Evolutionary conservation across 2,888 invertebrate species (phyloP), one percentile per base, ranked within the genome.

Genomic region (Morpho deidamia): DNA sequence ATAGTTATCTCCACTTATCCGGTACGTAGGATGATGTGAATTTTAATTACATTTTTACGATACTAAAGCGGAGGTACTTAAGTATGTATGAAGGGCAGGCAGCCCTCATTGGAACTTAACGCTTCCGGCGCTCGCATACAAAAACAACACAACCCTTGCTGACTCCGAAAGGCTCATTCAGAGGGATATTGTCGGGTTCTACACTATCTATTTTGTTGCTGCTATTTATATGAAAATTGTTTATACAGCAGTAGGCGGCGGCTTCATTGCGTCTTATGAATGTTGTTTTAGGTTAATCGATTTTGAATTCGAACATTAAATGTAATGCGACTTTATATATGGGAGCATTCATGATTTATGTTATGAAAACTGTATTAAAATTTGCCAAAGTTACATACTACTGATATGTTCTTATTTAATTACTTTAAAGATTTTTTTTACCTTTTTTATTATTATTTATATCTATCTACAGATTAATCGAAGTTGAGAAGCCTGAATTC

Each of bases 11-110:
- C 57, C 49, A 49, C 48, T 41, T 48, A 46, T 48, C 49, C 49
- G 52, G 56, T 56, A 44, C 53, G 49, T 53, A 46, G 51, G 78
- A 79, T 76, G 78, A 81, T 75, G 78, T 80, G 80, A 81, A 82
- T 85, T 86, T 86, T 87, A 85, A 87, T 85, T 85, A 83, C 81
- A 83, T 85, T 84, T 85, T 85, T 85, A 83, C 79, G 81, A 82
- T 82, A 82, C 78, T 76, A 76, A 77, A 83, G 78, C 78, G 72
- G 64, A 70, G 72, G 66, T 70, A 71, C 72, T 81, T 72, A 73
- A 83, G 81, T 81, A 82, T 79, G 79, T 83, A 83, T 76, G 81
- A 78, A 79, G 81, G 76, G 76, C 69, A 66, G 72, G 68, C 71
- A 69, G 70, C 72, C 73, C 71, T 69, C 72, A 78, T 78, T 76